phyloP scores from a whole-genome alignment of 2,888 invertebrate species.

The Dastarcus helophoroides region DNA sequence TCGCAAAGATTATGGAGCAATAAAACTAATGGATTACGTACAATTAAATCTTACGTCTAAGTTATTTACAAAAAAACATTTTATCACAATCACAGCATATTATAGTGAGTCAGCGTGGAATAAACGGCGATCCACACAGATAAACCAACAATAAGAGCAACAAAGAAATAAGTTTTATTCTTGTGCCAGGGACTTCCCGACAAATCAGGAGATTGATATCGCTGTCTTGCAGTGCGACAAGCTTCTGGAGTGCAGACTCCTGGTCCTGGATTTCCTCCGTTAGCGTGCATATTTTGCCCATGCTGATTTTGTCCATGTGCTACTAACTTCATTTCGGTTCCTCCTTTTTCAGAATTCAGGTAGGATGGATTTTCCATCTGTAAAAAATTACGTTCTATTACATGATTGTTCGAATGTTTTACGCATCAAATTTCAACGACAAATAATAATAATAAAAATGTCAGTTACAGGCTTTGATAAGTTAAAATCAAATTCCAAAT shows the following conservation, averaged over 20 bases:
- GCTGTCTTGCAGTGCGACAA: conserved; percentile 30
- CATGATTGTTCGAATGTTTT: too few species aligned
- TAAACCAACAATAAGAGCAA: conserved; percentile 36
- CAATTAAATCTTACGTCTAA: too few species aligned
- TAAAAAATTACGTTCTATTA: conserved; percentile 20
- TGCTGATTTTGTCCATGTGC: conserved; percentile 13
- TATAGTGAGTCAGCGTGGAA: conserved; percentile 27
- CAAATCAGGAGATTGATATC: conserved; percentile 30
- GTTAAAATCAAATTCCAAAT: too few species aligned
- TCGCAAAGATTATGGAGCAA: too few species aligned
- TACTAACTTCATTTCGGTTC: conserved; percentile 31
- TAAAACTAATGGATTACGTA: too few species aligned
- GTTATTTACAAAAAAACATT: conserved; percentile 27
- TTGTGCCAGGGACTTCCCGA: conserved; percentile 42
- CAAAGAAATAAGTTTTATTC: conserved; percentile 40
- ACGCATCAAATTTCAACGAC: too few species aligned
- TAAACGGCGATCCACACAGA: conserved; percentile 40
- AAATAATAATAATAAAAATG: too few species aligned
- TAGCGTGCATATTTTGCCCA: conserved; percentile 19
- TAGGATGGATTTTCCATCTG: conserved; percentile 41
- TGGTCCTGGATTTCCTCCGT: conserved; percentile 16
- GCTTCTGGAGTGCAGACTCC: conserved; percentile 32
- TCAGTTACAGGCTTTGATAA: too few species aligned
- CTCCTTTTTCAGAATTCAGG: conserved; percentile 27
- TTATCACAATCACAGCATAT: conserved; percentile 27